Conservation (phyloP, 2,113 vertebrate species). For the Ornithorhynchus anatinus region DNA sequence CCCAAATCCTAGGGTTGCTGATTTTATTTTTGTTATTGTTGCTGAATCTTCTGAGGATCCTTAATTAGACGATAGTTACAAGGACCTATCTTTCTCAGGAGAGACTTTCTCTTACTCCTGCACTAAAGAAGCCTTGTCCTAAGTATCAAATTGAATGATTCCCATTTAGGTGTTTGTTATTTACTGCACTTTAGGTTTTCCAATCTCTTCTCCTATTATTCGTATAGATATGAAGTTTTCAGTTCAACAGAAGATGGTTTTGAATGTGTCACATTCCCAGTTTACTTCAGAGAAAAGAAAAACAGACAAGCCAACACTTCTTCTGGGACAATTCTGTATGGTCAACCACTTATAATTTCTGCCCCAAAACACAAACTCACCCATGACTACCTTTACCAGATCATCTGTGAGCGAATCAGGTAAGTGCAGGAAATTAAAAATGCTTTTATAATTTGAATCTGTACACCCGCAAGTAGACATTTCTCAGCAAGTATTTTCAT, state of each 20-base stretch:
- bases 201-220: constrained; percentile 34
- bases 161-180: too few species aligned
- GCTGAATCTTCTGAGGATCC: too few species aligned
- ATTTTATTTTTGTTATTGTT: too few species aligned
- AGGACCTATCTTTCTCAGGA: too few species aligned
- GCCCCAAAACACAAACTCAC: constrained; percentile 86
- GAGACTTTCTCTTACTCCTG: too few species aligned
- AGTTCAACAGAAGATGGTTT: constrained; percentile 49
- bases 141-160: too few species aligned
- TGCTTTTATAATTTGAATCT: background rate
- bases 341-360: constrained; percentile 90
- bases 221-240: constrained; percentile 84
- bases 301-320: constrained; percentile 78
- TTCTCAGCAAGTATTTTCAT: background rate
- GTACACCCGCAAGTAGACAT: background rate
- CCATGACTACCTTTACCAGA: constrained; percentile 81
- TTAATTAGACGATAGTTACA: too few species aligned
- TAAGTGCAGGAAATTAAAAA: constrained; percentile 56
- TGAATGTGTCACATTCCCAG: constrained; percentile 79
- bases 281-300: constrained; percentile 93
- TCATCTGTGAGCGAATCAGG: constrained; percentile 88
- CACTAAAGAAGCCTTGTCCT: too few species aligned
- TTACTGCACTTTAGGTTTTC: too few species aligned
- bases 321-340: constrained; percentile 83
- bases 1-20: too few species aligned